A percentile compares a stretch with the other conserved stretches of the same genome.
Evolutionary conservation across 2,113 vertebrate genomes (phyloP).

Genomic region (Atractosteus spatula): DNA sequence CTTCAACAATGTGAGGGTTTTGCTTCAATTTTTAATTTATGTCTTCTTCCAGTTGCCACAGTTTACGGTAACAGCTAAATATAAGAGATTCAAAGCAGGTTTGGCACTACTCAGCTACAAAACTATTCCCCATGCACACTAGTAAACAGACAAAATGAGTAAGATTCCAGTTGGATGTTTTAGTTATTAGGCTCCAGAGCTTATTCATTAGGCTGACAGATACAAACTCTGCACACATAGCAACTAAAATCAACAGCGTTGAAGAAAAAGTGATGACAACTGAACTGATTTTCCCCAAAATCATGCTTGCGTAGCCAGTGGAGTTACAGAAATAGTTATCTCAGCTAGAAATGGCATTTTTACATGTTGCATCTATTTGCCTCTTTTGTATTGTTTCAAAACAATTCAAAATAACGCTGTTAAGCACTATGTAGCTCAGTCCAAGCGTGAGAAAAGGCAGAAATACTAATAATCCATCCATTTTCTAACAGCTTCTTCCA

Average conservation of each 20-base stretch:
- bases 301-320: constrained; percentile 28
- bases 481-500: no score
- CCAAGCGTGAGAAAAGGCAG: no score
- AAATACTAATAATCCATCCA: no score
- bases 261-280: constrained; percentile 27
- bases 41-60: not conserved
- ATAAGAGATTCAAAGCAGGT: no score
- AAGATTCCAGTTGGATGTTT: no score
- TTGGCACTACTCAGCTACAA: no score
- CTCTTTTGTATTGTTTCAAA: not conserved
- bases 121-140: no score
- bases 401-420: no score
- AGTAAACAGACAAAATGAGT: no score
- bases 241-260: constrained; percentile 24
- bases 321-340: constrained; percentile 37
- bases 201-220: constrained; percentile 10
- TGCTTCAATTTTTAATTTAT: not conserved
- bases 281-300: constrained; percentile 40
- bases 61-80: no score
- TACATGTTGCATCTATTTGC: constrained; percentile 36
- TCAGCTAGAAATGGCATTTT: constrained; percentile 28
- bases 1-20: not conserved
- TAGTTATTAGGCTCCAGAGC: not conserved
- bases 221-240: constrained; percentile 24
- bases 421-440: no score